Conservation (phyloP, 2,888 invertebrate genomes). For the Heliconius aoede region DNA sequence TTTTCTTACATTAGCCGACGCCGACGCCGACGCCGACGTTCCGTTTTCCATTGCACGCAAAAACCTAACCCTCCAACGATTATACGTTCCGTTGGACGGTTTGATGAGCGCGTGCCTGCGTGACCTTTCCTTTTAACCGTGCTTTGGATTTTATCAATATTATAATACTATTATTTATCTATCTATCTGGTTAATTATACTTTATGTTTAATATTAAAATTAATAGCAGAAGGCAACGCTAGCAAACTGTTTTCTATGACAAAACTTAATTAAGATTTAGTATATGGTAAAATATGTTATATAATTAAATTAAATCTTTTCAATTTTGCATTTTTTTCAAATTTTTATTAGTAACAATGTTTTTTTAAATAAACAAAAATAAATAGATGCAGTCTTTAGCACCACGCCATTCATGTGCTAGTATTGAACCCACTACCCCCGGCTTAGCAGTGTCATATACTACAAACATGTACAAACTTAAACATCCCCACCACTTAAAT, state of each 20-base stretch:
- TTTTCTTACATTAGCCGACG: slow-evolving; percentile 35
- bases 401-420: neutral
- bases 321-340: no score
- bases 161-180: slow-evolving; percentile 47
- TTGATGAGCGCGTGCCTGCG: slow-evolving; percentile 61
- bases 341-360: no score
- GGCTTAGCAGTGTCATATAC: neutral
- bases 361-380: neutral
- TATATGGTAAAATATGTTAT: neutral
- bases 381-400: neutral
- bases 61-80: slow-evolving; percentile 46
- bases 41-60: slow-evolving; percentile 40
- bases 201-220: no score
- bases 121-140: slow-evolving; percentile 72
- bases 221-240: no score
- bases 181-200: slow-evolving; percentile 25
- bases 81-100: slow-evolving; percentile 50
- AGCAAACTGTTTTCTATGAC: no score
- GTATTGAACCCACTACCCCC: neutral
- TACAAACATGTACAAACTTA: neutral
- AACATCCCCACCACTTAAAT: neutral
- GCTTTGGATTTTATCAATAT: slow-evolving; percentile 60
- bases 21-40: slow-evolving; percentile 15
- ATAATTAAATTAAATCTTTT: neutral
- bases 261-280: no score